These are phyloP conservation scores for Anseranas semipalmata DNA, from an alignment of 2,113 vertebrate species.

Conservation along the genomic window DNA sequence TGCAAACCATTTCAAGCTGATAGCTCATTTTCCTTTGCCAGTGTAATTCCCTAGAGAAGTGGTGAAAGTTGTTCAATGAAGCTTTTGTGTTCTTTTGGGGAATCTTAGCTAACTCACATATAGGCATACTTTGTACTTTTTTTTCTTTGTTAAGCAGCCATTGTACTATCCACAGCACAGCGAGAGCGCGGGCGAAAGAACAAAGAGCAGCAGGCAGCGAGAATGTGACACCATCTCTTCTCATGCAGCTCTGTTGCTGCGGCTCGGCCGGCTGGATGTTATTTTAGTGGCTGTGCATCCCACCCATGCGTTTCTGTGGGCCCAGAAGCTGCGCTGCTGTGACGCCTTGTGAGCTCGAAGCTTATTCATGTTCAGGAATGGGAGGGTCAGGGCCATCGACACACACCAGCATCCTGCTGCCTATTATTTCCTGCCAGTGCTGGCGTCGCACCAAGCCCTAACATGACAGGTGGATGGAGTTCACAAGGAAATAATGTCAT, in stretches of 20 bases:
- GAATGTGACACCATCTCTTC: constrained; percentile 54
- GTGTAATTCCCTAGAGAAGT: neutral
- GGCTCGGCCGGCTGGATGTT: constrained; percentile 31
- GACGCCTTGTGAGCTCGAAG: constrained; percentile 64
- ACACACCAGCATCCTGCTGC: constrained; percentile 86
- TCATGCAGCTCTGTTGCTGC: constrained; percentile 22
- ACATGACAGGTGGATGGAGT: constrained; percentile 87
- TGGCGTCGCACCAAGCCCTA: constrained; percentile 79
- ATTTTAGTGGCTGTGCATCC: constrained; percentile 69
- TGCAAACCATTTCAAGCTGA: neutral
- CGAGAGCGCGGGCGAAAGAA: neutral
- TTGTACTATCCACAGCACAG: neutral
- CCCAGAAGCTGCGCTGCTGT: constrained; percentile 47
- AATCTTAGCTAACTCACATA: neutral
- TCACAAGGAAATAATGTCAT: constrained; percentile 82
- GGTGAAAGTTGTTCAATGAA: neutral
- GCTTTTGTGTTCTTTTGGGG: neutral
- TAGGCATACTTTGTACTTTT: neutral
- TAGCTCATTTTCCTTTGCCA: neutral
- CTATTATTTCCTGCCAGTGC: constrained; percentile 86
- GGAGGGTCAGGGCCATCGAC: constrained; percentile 85
- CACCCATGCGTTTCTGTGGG: constrained; percentile 61
- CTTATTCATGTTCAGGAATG: constrained; percentile 85
- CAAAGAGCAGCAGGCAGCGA: constrained; percentile 55
- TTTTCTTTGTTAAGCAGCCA: neutral